phyloP scores from a whole-genome alignment of 2,797 vertebrate species.

The Leptoclinus maculatus region DNA sequence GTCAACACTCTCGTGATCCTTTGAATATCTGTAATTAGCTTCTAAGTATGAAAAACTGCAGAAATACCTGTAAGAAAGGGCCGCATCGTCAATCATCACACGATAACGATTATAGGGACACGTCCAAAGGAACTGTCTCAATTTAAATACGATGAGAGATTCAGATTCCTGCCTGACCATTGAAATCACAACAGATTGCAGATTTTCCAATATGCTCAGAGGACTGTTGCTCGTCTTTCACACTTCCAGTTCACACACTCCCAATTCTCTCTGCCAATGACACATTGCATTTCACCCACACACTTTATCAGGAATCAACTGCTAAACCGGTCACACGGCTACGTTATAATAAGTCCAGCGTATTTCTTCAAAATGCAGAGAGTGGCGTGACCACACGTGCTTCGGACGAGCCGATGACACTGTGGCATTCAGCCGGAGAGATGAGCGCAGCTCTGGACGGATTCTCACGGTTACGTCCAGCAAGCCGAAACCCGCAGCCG shows the following conservation, averaged over 20 bases:
- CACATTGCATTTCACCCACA: conserved; percentile 60
- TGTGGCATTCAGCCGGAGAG: conserved; percentile 58
- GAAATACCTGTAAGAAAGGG: conserved; percentile 6
- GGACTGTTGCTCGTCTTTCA: conserved; percentile 62
- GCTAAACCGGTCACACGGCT: conserved; percentile 26
- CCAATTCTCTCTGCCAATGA: conserved; percentile 61
- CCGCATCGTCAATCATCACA: conserved; percentile 10
- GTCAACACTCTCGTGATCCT: conserved; percentile 16
- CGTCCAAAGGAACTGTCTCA: background rate
- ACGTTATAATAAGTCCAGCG: conserved; percentile 38
- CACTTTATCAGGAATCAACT: conserved; percentile 51
- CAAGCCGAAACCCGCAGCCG: conserved; percentile 3
- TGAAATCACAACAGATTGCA: conserved; percentile 44
- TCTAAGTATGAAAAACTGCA: conserved; percentile 26
- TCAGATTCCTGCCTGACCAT: conserved; percentile 17
- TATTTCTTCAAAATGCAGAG: conserved; percentile 43
- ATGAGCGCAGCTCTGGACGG: conserved; percentile 28
- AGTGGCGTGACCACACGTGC: conserved; percentile 13
- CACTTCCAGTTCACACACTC: conserved; percentile 65
- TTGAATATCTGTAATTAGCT: conserved; percentile 31
- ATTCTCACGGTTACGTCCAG: background rate
- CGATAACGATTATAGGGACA: conserved; percentile 2
- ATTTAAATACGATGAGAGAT: conserved; percentile 13
- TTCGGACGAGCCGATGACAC: conserved; percentile 29
- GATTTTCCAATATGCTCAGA: conserved; percentile 63